Percentiles rank a stretch among this genome's conserved stretches.
Evolutionary conservation across 2,113 vertebrate genomes (phyloP).

Genomic region (Ellobius talpinus): DNA sequence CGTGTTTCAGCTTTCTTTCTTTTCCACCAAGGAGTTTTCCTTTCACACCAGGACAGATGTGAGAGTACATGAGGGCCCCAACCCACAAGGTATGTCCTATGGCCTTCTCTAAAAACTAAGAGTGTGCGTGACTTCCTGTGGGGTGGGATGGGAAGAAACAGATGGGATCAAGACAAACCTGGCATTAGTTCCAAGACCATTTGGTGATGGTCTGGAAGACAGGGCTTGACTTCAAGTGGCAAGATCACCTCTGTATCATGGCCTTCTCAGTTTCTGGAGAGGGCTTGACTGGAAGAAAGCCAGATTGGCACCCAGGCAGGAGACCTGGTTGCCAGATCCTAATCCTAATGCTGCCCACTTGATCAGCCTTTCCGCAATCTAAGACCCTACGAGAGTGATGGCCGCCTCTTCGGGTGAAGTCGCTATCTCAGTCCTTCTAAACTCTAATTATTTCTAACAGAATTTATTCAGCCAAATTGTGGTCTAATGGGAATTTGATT

Average conservation of each 20-base stretch:
- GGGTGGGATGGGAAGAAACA: not conserved
- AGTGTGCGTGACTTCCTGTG: not conserved
- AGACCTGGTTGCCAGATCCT: not conserved
- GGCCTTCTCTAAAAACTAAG: not conserved
- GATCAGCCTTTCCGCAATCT: not conserved
- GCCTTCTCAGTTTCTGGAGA: not conserved
- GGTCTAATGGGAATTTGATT: not conserved
- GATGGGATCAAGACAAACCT: not conserved
- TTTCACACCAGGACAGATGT: not conserved
- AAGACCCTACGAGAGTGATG: not conserved
- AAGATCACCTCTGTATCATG: not conserved
- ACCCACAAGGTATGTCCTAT: not conserved
- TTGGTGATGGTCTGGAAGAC: not conserved
- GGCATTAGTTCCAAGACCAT: not conserved
- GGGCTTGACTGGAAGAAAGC: not conserved
- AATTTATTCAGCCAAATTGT: slow-evolving; percentile 35
- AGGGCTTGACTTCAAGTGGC: not conserved
- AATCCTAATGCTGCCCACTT: not conserved
- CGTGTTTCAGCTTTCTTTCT: not conserved
- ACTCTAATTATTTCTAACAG: not conserved
- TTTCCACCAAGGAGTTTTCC: not conserved
- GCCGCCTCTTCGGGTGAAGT: not conserved
- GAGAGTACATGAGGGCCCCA: not conserved
- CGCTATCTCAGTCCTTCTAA: not conserved
- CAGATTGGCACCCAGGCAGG: not conserved